Percentiles rank a stretch among this genome's conserved stretches.
These are phyloP conservation scores for Andrena camellia DNA, from an alignment of 2,888 invertebrate genomes.

Conservation along the genomic window DNA sequence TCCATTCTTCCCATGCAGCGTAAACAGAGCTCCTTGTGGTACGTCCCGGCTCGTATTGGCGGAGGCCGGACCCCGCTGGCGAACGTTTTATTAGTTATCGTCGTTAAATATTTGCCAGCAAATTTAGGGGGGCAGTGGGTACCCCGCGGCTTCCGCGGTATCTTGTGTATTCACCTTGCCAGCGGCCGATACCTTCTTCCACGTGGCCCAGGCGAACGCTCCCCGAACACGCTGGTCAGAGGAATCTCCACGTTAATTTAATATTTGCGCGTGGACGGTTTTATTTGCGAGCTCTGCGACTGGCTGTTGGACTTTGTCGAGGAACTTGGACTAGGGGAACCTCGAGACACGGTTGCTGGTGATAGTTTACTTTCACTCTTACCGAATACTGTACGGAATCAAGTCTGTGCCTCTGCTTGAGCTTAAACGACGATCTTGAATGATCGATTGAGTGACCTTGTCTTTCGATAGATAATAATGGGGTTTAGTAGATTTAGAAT, in stretches of 20 bases:
- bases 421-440: too few species aligned
- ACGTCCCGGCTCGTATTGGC: not conserved
- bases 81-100: slow-evolving; percentile 27
- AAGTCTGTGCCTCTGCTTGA: too few species aligned
- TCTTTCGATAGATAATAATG: too few species aligned
- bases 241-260: slow-evolving; percentile 20
- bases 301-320: not conserved
- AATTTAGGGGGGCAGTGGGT: not conserved
- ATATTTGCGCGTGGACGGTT: slow-evolving; percentile 1
- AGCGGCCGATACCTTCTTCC: not conserved
- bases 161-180: slow-evolving; percentile 25
- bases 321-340: not conserved
- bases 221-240: not conserved
- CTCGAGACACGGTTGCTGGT: not conserved
- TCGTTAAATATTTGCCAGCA: slow-evolving; percentile 37
- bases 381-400: too few species aligned
- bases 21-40: slow-evolving; percentile 1
- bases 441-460: too few species aligned
- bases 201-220: not conserved
- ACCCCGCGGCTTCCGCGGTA: not conserved
- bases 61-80: not conserved
- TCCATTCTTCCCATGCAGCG: not conserved
- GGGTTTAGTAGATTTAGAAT: too few species aligned
- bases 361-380: not conserved
- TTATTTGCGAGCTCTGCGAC: not conserved